phyloP scores from a whole-genome alignment of 2,113 vertebrate genomes.

The Sciurus niger region DNA sequence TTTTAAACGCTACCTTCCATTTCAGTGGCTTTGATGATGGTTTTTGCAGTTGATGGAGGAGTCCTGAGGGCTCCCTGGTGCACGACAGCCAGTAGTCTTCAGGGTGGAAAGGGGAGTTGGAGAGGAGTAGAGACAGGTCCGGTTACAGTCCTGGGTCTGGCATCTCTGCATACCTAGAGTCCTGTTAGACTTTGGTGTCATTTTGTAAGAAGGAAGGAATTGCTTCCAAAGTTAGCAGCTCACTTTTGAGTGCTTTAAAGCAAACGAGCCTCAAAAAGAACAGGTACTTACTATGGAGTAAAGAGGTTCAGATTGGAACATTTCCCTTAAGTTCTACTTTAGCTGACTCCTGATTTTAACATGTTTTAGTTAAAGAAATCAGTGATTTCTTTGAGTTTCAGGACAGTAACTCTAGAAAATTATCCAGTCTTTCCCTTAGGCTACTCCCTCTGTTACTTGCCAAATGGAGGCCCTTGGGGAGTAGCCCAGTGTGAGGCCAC shows the following conservation, averaged over 20 bases:
- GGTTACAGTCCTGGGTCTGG: background rate
- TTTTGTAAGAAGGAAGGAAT: conserved; percentile 19
- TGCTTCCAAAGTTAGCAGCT: conserved; percentile 22
- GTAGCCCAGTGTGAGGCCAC: background rate
- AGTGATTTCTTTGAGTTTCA: conserved; percentile 21
- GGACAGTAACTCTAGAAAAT: background rate
- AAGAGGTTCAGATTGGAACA: background rate
- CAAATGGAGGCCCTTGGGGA: background rate
- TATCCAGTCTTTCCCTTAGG: background rate
- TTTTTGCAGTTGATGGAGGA: background rate
- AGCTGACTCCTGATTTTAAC: background rate
- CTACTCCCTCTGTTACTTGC: background rate
- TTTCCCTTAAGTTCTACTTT: background rate
- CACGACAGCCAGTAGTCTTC: background rate
- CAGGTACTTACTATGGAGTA: background rate
- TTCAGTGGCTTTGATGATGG: conserved; percentile 23
- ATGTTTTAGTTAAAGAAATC: conserved; percentile 42
- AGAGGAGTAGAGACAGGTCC: background rate
- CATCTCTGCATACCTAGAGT: background rate
- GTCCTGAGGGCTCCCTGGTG: background rate
- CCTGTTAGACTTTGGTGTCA: conserved; percentile 5
- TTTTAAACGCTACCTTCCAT: conserved; percentile 55
- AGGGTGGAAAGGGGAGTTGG: background rate
- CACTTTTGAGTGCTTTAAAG: conserved; percentile 38
- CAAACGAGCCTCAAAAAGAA: background rate